These are phyloP conservation scores for Globicephala melas DNA, from an alignment of 2,113 vertebrate species.

Conservation along the genomic window DNA sequence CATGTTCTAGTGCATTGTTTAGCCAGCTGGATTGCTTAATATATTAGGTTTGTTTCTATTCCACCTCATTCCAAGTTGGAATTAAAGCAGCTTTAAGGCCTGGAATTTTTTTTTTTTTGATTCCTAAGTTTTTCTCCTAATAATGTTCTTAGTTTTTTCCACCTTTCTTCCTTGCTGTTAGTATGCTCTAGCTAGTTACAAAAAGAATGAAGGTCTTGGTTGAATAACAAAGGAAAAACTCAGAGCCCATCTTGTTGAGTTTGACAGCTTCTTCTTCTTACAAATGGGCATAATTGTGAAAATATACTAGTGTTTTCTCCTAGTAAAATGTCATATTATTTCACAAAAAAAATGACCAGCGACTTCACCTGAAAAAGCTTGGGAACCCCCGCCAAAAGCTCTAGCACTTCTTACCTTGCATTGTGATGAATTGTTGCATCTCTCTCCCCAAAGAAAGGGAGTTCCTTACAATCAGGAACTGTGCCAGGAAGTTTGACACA, in stretches of 20 bases:
- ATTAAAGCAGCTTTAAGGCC: not conserved
- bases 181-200: not conserved
- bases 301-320: not conserved
- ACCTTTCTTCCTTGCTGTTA: not conserved
- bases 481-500: not conserved
- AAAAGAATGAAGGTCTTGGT: not conserved
- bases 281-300: not conserved
- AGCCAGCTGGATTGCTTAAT: not conserved
- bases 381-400: not conserved
- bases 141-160: not conserved
- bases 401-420: not conserved
- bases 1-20: not conserved
- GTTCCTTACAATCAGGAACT: not conserved
- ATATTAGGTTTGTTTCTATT: not conserved
- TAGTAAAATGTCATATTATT: slow-evolving; percentile 22
- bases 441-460: not conserved
- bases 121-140: not conserved
- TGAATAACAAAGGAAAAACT: not conserved
- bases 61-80: not conserved
- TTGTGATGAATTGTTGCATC: not conserved
- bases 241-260: not conserved
- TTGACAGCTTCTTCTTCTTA: not conserved
- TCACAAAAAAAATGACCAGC: not conserved
- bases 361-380: not conserved
- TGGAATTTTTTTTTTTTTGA: not conserved